These are phyloP conservation scores for Trachelus iudaicus DNA, from an alignment of 2,888 invertebrate genomes.

Conservation along the genomic window DNA sequence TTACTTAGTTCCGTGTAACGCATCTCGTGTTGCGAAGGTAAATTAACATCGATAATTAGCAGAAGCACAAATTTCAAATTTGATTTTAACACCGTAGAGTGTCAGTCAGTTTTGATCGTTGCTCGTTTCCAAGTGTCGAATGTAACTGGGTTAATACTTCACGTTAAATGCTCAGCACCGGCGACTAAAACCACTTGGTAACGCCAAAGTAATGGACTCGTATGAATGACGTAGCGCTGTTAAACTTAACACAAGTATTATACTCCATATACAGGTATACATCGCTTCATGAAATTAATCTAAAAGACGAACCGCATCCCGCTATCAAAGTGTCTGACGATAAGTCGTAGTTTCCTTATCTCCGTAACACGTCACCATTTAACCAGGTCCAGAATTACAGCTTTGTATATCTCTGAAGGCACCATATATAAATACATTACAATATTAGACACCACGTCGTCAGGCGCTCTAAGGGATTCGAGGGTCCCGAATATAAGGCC, in stretches of 20 bases:
- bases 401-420: background rate
- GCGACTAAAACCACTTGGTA: background rate
- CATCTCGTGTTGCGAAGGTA: no score
- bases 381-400: background rate
- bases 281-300: background rate
- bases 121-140: no score
- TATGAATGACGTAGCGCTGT: background rate
- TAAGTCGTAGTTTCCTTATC: background rate
- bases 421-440: no score
- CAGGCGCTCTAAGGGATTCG: background rate
- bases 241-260: background rate
- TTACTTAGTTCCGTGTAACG: no score
- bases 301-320: background rate
- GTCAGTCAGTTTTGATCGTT: no score
- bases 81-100: no score
- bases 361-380: background rate
- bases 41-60: no score
- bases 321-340: background rate
- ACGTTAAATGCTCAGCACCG: background rate
- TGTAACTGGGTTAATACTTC: no score
- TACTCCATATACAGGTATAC: background rate
- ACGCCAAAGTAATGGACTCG: background rate
- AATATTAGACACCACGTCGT: background rate
- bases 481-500: background rate
- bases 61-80: no score